Evolutionary conservation across 2,113 vertebrate species (phyloP), one percentile per base, ranked within the genome.

Genomic region (Rynchops niger): DNA sequence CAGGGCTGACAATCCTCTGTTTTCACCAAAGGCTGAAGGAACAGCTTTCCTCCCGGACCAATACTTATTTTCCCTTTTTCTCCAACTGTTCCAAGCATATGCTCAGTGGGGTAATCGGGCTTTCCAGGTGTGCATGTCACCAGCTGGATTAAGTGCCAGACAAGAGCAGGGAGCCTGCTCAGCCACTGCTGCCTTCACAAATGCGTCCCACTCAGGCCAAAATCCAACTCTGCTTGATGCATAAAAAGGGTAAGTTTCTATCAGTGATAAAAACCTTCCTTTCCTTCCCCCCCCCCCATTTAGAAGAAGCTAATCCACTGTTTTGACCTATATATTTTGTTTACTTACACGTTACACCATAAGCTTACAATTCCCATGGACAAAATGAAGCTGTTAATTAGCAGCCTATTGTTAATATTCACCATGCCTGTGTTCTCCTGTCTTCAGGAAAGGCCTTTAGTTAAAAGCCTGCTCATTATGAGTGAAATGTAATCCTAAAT

Each of bases 91-190:
- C 15, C 47, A n/a, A 42, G 42, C 62, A 30, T 27, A 15, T 4
- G 6, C 9, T 21, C n/a, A 1, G 1, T 9, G 38, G 4, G 18
- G 3, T 52, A 16, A 40, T 62, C 22, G 43, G 13, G 29, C 5
- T 86, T 22, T 45, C 62, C 71, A 77, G 56, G 12, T 27, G 32
- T 1, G 0, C 55, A 9, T 0, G 0, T 45, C 67, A 86, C 32
- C 72, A 84, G 9, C 69, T 53, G 63, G 22, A 27, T n/a, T 18
- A 30, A 49, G 25, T 3, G 49, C 38, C 56, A 77, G 70, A 29
- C 9, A 72, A 45, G 4, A 52, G 36, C 2, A 8, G 12, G 22
- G 43, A 85, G 21, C 23, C 65, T 52, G 47, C 55, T 73, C 53
- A 73, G 58, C 20, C 38, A 29, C 55, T 20, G 59, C 63, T 45